phyloP scores from a whole-genome alignment of 2,888 invertebrate species.

The Drosophila monieri region DNA sequence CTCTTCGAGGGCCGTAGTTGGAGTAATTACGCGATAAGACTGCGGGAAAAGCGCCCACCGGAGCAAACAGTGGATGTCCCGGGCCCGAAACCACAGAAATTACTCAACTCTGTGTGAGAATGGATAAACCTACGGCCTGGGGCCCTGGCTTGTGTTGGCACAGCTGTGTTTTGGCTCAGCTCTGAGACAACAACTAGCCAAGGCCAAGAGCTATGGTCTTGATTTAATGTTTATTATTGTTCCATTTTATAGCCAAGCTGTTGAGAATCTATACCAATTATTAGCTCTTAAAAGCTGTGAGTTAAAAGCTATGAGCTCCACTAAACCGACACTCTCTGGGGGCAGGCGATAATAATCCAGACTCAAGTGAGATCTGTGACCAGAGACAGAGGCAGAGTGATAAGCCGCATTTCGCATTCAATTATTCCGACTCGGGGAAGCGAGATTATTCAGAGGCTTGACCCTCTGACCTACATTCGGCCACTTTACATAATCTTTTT shows the following conservation, averaged over 20 bases:
- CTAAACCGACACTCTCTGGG: background rate
- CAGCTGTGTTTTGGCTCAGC: slow-evolving; percentile 18
- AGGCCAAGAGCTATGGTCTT: slow-evolving; percentile 3
- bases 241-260: background rate
- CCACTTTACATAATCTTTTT: slow-evolving; percentile 12
- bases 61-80: slow-evolving; percentile 50
- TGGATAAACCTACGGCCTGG: background rate
- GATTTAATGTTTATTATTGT: too few relatives aligned
- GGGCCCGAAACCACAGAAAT: background rate
- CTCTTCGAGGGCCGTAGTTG: slow-evolving; percentile 14
- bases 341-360: background rate
- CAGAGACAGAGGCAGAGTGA: slow-evolving; percentile 1
- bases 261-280: background rate
- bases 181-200: slow-evolving; percentile 3
- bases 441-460: slow-evolving; percentile 29
- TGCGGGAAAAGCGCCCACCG: slow-evolving; percentile 50
- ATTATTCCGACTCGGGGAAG: slow-evolving; percentile 2
- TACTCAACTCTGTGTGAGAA: slow-evolving; percentile 3
- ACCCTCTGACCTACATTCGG: slow-evolving; percentile 27
- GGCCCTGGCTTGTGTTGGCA: slow-evolving; percentile 5
- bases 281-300: background rate
- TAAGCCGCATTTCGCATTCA: slow-evolving; percentile 18
- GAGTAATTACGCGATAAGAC: slow-evolving; percentile 59
- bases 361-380: background rate
- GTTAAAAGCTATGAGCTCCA: background rate